These are phyloP conservation scores for Hydrolagus affinis DNA, from an alignment of 2,113 vertebrate species.

Conservation along the genomic window DNA sequence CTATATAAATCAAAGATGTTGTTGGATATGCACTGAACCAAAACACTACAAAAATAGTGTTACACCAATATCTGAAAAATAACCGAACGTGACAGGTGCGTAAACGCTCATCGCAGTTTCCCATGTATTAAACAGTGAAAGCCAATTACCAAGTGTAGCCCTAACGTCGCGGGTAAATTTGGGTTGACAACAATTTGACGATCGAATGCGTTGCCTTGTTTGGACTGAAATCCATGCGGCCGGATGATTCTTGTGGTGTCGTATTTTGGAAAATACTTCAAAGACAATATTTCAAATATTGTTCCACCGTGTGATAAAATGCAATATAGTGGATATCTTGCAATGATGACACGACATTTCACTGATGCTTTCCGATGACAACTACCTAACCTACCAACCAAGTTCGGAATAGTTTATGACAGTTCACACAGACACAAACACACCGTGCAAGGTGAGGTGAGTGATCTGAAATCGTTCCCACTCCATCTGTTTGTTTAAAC, in stretches of 20 bases:
- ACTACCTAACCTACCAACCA: no score
- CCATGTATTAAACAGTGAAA: no score
- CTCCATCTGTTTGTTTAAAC: not conserved
- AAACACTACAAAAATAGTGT: no score
- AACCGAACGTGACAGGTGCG: no score
- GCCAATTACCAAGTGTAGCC: no score
- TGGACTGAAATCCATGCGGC: not conserved
- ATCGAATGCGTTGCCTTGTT: not conserved
- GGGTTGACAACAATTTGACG: no score
- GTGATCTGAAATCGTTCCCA: not conserved
- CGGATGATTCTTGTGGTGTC: not conserved
- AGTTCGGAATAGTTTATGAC: not conserved
- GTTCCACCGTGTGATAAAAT: not conserved
- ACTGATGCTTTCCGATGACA: not conserved
- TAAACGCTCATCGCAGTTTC: no score
- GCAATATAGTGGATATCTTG: not conserved
- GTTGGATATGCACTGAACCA: no score
- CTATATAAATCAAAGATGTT: no score
- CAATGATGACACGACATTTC: not conserved
- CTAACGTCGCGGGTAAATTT: no score
- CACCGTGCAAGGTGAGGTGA: not conserved
- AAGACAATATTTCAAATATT: not conserved
- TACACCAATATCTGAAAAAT: no score
- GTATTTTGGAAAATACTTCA: not conserved
- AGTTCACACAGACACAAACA: no score